These are phyloP conservation scores for Anas platyrhynchos DNA, from an alignment of 2,113 vertebrate genomes.

Conservation along the genomic window DNA sequence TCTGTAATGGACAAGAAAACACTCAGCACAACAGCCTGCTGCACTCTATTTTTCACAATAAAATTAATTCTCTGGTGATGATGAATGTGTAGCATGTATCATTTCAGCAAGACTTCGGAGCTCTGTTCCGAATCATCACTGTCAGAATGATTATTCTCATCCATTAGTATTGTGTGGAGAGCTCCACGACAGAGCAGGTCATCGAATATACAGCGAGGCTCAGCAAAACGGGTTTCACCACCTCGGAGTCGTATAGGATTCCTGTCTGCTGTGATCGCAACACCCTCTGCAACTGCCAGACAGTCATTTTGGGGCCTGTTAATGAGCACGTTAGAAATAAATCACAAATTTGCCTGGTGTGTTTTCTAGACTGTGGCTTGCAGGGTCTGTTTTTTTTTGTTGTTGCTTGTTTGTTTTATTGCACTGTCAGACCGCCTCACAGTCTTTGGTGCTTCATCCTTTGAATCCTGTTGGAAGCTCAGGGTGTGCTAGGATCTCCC, in stretches of 20 bases:
- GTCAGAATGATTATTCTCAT: constrained; percentile 53
- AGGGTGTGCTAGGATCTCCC: neutral
- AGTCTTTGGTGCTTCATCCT: neutral
- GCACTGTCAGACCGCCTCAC: neutral
- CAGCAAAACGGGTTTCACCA: neutral
- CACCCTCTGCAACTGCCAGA: neutral
- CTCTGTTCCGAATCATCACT: constrained; percentile 14
- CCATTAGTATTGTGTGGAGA: neutral
- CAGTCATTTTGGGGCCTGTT: neutral
- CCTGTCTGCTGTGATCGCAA: neutral
- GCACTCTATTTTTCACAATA: constrained; percentile 4
- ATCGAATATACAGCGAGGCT: neutral
- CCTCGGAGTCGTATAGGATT: neutral
- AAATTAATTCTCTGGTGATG: constrained; percentile 31
- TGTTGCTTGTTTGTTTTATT: no score
- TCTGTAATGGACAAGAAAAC: constrained; percentile 30
- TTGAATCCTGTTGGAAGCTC: neutral
- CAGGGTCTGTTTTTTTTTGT: neutral
- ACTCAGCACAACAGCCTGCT: neutral
- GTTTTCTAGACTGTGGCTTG: neutral
- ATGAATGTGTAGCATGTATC: constrained; percentile 24
- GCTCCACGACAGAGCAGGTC: neutral
- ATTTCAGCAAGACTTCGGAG: constrained; percentile 37
- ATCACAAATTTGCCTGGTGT: neutral
- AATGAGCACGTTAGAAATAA: neutral